Base-by-base conservation (phyloP, 2,113 vertebrate species). In the Spheniscus mendiculus region DNA sequence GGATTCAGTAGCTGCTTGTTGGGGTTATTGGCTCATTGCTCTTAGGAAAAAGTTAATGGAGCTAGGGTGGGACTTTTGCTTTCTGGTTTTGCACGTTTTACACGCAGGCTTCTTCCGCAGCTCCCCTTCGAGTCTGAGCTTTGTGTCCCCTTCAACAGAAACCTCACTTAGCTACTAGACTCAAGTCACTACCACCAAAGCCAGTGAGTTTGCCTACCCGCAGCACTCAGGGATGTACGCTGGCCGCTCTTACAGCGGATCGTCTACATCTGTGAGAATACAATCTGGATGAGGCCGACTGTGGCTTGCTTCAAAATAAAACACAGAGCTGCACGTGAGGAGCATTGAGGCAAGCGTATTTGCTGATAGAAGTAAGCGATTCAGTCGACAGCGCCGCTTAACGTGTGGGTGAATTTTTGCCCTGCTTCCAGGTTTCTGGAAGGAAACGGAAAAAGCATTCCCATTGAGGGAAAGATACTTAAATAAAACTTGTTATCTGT, bases 321-420 rank as follows among this genome's bases (percentile, higher is more conserved):
- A 6, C 18, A 15, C n/a, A 9, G 73, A 58, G 40, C 80, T 59
- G 17, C 86, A 29, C 2, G 3, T 16, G 20, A 65, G 53, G 32
- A 32, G 45, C 14, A 2, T 2, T 9, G 65, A 63, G 36, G 66
- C 26, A 20, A 27, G 34, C 5, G 13, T 7, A 8, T 52, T 42
- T 62, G 55, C 65, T 78, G 65, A 11, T 3, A 27, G 29, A 26
- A 56, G 34, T 4, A 20, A 87, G 47, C 2, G 0, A 30, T 36
- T 66, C 16, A 7, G 9, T 55, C 0, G 0, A 27, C 30, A n/a
- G 3, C 8, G 2, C 15, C 1, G 2, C 61, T 79, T 38, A 40
- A 0, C 0, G 3, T 23, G 10, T 2, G 50, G 20, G 25, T 58
- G 81, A 49, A 71, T 83, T 53, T 38, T 63, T 53, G 11, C 66